Evolutionary conservation across 2,113 vertebrate genomes (phyloP).

Genomic region (Atherinomorus stipes): DNA sequence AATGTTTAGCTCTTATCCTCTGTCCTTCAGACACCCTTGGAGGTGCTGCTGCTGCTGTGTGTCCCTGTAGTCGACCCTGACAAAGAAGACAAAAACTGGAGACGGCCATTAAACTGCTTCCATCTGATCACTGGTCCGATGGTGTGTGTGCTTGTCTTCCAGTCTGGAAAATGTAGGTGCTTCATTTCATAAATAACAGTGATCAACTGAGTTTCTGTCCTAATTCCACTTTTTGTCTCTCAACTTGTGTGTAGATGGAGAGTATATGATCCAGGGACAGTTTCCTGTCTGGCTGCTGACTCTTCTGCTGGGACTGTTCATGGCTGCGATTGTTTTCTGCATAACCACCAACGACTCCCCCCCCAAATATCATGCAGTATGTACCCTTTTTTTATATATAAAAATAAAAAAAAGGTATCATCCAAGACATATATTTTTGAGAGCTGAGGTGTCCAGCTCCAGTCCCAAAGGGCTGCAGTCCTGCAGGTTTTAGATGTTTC

Average conservation of each 20-base stretch:
- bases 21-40: constrained; percentile 85
- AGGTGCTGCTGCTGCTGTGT: constrained; percentile 90
- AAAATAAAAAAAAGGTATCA: not conserved
- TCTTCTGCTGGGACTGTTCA: constrained; percentile 79
- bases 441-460: too few species aligned
- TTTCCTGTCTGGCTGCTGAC: constrained; percentile 90
- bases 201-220: not conserved
- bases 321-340: constrained; percentile 86
- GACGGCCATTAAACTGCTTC: constrained; percentile 94
- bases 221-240: not conserved
- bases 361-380: constrained; percentile 91
- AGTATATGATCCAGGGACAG: constrained; percentile 86
- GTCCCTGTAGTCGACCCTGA: constrained; percentile 92
- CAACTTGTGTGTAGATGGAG: constrained; percentile 80
- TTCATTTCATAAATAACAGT: not conserved
- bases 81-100: constrained; percentile 94
- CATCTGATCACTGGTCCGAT: constrained; percentile 89
- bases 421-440: not conserved
- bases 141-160: constrained; percentile 87
- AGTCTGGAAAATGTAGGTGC: constrained; percentile 91
- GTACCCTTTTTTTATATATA: constrained; percentile 37
- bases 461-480: too few species aligned
- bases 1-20: not conserved
- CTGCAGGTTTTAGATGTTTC: too few species aligned
- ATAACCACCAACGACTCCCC: constrained; percentile 87